Base-by-base conservation (phyloP, 2,888 invertebrate species). In the Stramonita haemastoma region DNA sequence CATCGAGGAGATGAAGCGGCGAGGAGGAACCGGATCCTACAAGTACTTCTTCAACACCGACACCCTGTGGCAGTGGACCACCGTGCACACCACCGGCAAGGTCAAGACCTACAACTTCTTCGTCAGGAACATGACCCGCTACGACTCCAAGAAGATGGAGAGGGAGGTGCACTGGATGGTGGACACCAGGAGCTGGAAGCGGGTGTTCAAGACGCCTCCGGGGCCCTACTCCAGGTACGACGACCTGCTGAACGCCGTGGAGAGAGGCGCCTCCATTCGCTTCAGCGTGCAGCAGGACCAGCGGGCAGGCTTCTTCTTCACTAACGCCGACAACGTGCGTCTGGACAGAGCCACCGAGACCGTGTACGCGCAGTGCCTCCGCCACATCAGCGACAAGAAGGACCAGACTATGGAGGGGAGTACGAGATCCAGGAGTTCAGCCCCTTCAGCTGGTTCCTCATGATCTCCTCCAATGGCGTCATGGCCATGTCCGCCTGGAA, bases 1-100 rank as follows among this genome's bases (percentile, higher is more conserved):
- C 22, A 92, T 89, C 26, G 92, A 91, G 32, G 93, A 93, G 66
- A 92, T 90, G 79, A 90, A 79, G 46, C 79, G 91, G 32, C 89
- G 91, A 0, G 88, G 90, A 6, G 46, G 46, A 0, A 15, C 57
- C 13, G 87, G 79, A 11, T 0, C 26, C 6, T 89, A 91, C 36
- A 90, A 88, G 83, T 88, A 86, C 22, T 93, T 92, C 56, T 87
- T 91, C 88, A 93, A 93, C 66, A 93, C 90, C 13, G 93, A 93
- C 15, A 93, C 94, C 4, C 91, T 92, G 19, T 90, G 91, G 92
- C 79, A 89, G 56, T 90, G 90, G 88, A 60, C 89, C 34, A 90
- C 90, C 46, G 87, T 90, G 4, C 91, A 91, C 86, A 91, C 90
- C 32, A 89, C 90, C 29, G 90, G 90, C 86, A 86, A 60, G 57